Conservation (phyloP, 2,888 invertebrate species). For the Synanthedon formicaeformis region DNA sequence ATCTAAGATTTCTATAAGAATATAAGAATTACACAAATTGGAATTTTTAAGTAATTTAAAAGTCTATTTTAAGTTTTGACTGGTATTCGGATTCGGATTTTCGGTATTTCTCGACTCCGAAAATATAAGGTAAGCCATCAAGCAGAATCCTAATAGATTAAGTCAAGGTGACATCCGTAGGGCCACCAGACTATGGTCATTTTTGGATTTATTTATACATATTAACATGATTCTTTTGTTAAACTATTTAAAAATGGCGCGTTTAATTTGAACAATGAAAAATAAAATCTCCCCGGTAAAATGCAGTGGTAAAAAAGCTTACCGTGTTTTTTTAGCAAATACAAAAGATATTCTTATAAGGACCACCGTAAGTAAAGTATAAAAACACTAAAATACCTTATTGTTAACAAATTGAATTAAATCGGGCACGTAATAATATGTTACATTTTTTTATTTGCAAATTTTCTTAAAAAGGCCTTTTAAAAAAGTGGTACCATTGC, state of each 20-base stretch:
- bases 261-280: neutral
- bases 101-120: too few relatives aligned
- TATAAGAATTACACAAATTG: too few relatives aligned
- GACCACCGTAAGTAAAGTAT: slow-evolving; percentile 36
- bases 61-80: slow-evolving; percentile 14
- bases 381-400: slow-evolving; percentile 27
- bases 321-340: too few relatives aligned
- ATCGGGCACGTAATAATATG: slow-evolving; percentile 38
- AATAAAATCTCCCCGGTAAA: neutral
- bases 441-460: slow-evolving; percentile 16
- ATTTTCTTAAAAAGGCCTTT: too few relatives aligned
- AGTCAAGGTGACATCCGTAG: too few relatives aligned
- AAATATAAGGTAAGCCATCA: too few relatives aligned
- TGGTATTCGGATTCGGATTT: too few relatives aligned
- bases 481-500: too few relatives aligned
- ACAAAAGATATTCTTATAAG: slow-evolving; percentile 2
- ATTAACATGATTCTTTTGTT: neutral
- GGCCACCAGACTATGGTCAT: too few relatives aligned
- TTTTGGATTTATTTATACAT: neutral
- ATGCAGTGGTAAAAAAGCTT: neutral
- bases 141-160: too few relatives aligned
- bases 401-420: slow-evolving; percentile 63
- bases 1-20: too few relatives aligned
- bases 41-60: too few relatives aligned
- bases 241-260: neutral